These are phyloP conservation scores for Passer montanus DNA, from an alignment of 2,113 vertebrate species.

Conservation along the genomic window DNA sequence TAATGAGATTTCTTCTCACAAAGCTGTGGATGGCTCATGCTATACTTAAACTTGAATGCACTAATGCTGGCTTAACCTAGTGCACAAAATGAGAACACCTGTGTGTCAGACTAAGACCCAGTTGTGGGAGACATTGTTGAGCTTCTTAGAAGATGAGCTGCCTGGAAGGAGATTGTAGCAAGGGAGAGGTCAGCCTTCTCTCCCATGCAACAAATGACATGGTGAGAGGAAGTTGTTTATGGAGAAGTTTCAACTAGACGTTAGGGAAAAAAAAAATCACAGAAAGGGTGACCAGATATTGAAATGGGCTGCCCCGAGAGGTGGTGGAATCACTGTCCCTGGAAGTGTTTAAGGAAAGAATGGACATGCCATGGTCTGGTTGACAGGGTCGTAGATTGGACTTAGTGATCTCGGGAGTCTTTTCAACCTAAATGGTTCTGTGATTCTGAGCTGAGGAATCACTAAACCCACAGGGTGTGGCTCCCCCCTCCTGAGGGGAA, in stretches of 20 bases:
- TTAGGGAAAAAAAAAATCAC: not conserved
- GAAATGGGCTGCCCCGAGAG: not conserved
- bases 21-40: not conserved
- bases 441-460: not conserved
- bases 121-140: not conserved
- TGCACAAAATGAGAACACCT: not conserved
- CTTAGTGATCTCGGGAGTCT: not conserved
- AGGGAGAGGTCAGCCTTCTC: too few species aligned
- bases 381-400: not conserved
- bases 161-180: not conserved
- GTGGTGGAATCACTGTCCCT: not conserved
- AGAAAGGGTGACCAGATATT: not conserved
- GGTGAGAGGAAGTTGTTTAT: not conserved
- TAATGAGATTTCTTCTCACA: not conserved
- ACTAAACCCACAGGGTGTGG: not conserved
- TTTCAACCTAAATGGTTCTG: not conserved
- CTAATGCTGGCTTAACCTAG: not conserved
- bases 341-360: not conserved
- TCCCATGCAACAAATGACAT: not conserved
- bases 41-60: accelerated
- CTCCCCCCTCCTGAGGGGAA: not conserved
- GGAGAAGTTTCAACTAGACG: not conserved
- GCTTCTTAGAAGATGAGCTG: not conserved
- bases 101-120: not conserved
- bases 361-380: not conserved